Conservation (phyloP, 2,113 vertebrate genomes). For the Pavo muticus region DNA sequence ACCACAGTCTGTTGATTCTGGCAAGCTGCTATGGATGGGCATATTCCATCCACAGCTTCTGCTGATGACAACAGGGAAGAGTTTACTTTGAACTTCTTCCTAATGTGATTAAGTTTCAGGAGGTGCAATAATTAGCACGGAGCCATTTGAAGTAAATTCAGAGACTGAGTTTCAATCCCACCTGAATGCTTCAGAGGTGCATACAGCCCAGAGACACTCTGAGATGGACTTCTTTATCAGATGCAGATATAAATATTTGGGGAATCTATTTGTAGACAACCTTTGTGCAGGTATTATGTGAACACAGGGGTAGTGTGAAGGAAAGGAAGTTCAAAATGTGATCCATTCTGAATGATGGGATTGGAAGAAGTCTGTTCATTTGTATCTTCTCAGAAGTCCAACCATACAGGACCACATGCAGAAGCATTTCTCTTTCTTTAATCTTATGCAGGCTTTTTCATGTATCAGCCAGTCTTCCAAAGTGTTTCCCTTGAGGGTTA, state of each 20-base stretch:
- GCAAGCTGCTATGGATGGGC: not conserved
- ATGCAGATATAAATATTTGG: not conserved
- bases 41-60: constrained; percentile 11
- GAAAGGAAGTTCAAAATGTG: not conserved
- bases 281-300: not conserved
- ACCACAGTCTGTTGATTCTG: constrained; percentile 43
- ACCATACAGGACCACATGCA: not conserved
- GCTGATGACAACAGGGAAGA: not conserved
- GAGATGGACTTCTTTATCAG: not conserved
- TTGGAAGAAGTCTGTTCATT: not conserved
- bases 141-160: not conserved
- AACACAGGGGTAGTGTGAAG: not conserved
- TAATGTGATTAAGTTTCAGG: not conserved
- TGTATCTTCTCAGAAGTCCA: not conserved
- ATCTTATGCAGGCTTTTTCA: not conserved
- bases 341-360: not conserved
- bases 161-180: not conserved
- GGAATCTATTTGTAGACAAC: not conserved
- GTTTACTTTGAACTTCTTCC: constrained; percentile 27
- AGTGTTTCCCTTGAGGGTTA: not conserved
- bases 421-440: not conserved
- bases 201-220: not conserved
- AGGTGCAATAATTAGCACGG: not conserved
- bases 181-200: not conserved
- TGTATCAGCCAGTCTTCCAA: not conserved